Evolutionary conservation across 1,140 invertebrate species (phyloP), one percentile per base, ranked within the genome.

Genomic region (Stegodyphus dumicola): DNA sequence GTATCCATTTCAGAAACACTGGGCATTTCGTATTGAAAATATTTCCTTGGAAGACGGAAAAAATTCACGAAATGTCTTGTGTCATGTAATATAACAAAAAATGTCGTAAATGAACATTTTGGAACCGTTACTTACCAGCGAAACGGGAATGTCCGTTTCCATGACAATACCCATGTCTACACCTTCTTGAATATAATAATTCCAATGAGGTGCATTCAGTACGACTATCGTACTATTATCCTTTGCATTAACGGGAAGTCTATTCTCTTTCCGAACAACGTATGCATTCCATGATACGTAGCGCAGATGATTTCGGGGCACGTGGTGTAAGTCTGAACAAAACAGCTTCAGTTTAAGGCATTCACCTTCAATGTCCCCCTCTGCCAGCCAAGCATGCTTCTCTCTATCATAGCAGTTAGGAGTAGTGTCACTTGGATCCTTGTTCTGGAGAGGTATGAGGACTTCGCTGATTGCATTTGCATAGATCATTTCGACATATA

Each of bases 101-200:
- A 65, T 66, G 81, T 13, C 69, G 18, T 2, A 33, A 80, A 52
- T 77, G 71, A 80, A 13, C 17, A 77, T 10, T 33, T 33, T 1
- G 33, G n/a, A 13, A 66, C 11, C 9, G 33, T 6, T 18, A 85
- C 90, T 91, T 89, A 96, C 94, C 90, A 95, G 94, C 90, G 94
- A 94, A 10, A 95, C 93, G 2, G 93, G 92, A 5, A 97, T 92
- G 87, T 94, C 93, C 2, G 95, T 95, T 89, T 95, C 95, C 94
- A 96, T 95, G 88, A 95, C 95, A 65, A 95, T 93, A 2, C 95
- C 95, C 88, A 96, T 95, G 89, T 96, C 95, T 0, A 93, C 92
- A 49, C 93, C 94, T 77, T 96, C 95, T 89, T 96, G 95, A 9
- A 95, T 94, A 89, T 96, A 97, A 89, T 96, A 97, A 86, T 95